These are phyloP conservation scores for Hyperoplus immaculatus DNA, from an alignment of 2,797 vertebrate genomes.

Conservation along the genomic window DNA sequence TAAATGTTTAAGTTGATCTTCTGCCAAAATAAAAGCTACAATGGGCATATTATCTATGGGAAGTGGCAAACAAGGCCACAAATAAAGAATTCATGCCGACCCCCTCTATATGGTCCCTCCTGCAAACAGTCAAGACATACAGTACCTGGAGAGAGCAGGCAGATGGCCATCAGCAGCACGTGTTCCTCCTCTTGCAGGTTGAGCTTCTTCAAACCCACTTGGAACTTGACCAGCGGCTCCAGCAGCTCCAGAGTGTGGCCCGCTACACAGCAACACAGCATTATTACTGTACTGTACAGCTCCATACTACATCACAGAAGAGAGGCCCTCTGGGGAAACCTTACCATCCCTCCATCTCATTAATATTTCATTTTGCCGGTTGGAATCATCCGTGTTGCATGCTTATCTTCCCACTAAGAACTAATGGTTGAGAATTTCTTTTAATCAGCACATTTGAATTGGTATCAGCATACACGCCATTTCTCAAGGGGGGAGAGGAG, in stretches of 20 bases:
- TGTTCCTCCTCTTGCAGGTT: slow-evolving; percentile 95
- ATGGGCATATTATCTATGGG: background rate
- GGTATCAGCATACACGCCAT: background rate
- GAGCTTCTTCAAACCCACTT: slow-evolving; percentile 96
- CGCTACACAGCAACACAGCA: slow-evolving; percentile 86
- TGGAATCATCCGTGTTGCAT: slow-evolving; percentile 26
- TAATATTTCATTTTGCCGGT: slow-evolving; percentile 49
- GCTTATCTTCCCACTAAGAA: slow-evolving; percentile 14
- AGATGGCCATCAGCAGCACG: slow-evolving; percentile 98
- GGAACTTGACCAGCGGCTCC: slow-evolving; percentile 97
- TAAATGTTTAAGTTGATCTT: background rate
- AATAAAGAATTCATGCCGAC: slow-evolving; percentile 39
- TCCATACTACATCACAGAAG: slow-evolving; percentile 17
- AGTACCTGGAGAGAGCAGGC: slow-evolving; percentile 93
- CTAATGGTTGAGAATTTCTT: slow-evolving; percentile 1
- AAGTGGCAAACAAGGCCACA: background rate
- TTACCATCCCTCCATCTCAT: slow-evolving; percentile 25
- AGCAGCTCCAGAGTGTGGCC: slow-evolving; percentile 95
- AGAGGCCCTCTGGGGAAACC: slow-evolving; percentile 21
- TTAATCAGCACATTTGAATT: slow-evolving; percentile 11
- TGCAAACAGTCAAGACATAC: slow-evolving; percentile 33
- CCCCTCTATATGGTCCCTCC: slow-evolving; percentile 9
- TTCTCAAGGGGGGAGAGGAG: fast-evolving
- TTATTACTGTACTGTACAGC: slow-evolving; percentile 80
- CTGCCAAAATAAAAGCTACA: background rate